phyloP scores from a whole-genome alignment of 2,888 invertebrate genomes.

The Epinotia ramella region DNA sequence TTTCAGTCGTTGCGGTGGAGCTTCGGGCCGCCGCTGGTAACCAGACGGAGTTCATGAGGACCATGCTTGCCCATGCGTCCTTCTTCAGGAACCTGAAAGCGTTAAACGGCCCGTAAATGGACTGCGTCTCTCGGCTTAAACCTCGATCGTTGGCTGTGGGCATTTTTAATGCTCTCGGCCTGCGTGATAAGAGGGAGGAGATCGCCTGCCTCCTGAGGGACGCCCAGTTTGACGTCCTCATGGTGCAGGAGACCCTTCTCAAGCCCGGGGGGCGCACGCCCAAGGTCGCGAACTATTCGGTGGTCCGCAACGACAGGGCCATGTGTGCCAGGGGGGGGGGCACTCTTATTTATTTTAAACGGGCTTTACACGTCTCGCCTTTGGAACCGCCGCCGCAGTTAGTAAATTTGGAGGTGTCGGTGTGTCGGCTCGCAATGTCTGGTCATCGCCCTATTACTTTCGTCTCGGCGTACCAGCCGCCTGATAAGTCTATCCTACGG shows the following conservation, averaged over 20 bases:
- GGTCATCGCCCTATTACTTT: background rate
- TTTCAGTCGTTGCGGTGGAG: background rate
- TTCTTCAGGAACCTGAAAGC: background rate
- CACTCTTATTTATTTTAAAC: too few species aligned
- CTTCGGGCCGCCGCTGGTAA: background rate
- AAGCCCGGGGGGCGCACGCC: too few species aligned
- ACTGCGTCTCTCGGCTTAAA: background rate
- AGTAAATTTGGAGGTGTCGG: background rate
- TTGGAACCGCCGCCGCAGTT: background rate
- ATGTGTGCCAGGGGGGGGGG: too few species aligned
- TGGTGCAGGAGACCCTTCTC: too few species aligned
- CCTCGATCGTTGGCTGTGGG: background rate
- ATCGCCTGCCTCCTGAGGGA: too few species aligned
- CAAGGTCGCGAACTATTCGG: too few species aligned
- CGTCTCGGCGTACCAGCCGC: background rate
- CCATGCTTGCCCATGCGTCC: fast-evolving
- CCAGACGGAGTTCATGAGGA: fast-evolving
- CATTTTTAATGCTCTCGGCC: background rate
- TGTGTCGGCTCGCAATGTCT: background rate
- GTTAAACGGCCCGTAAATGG: background rate
- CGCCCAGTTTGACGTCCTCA: too few species aligned
- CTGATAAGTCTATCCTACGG: background rate
- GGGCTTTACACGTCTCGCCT: too few species aligned
- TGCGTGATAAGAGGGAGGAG: conserved; percentile 17
- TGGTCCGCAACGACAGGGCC: too few species aligned